Evolutionary conservation across 2,113 vertebrate species (phyloP), one percentile per base, ranked within the genome.

Genomic region (Brienomyrus longianalis): DNA sequence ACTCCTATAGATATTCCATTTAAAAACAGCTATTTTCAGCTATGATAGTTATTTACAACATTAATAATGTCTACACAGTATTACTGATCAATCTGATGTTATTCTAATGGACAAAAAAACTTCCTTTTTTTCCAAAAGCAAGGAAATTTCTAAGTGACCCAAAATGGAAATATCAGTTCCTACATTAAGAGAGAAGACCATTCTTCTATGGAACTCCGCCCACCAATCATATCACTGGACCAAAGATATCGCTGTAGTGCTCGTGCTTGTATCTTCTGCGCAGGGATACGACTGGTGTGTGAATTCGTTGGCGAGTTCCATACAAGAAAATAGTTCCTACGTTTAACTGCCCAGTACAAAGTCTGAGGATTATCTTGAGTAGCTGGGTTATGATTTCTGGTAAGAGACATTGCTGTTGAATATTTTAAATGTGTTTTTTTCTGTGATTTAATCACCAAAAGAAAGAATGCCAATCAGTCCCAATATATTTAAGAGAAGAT

Each of bases 401-500:
- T 3, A 66, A 66, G 9, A 66, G n/a, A 27, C 59, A 11, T 31
- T 70, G n/a, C n/a, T 70, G 62, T 31, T 70, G n/a, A 70, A 70
- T 70, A 27, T 70, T 27, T 70, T 27, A 31, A 66, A 66, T 66
- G n/a, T 66, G 3, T 62, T 59, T 62, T 13, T 52, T 6, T 27
- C 0, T 10, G 3, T 27, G n/a, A 27, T 70, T 70, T 27, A 70
- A 70, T 27, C n/a, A 70, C n/a, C n/a, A n/a, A 66, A 27, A 66
- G 62, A 31, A 66, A 31, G 62, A 66, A 66, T 66, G 9, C 9
- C n/a, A 66, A 13, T 66, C 62, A 27, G 0, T 31, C n/a, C n/a
- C n/a, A 31, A 1, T 70, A 70, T 70, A 70, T 70, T 70, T 3
- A 27, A 31, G 62, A 2, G 95, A 94, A 83, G 80, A 23, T 21